Evolutionary conservation across 2,888 invertebrate species (phyloP), one percentile per base, ranked within the genome.

Genomic region (Timema cristinae): DNA sequence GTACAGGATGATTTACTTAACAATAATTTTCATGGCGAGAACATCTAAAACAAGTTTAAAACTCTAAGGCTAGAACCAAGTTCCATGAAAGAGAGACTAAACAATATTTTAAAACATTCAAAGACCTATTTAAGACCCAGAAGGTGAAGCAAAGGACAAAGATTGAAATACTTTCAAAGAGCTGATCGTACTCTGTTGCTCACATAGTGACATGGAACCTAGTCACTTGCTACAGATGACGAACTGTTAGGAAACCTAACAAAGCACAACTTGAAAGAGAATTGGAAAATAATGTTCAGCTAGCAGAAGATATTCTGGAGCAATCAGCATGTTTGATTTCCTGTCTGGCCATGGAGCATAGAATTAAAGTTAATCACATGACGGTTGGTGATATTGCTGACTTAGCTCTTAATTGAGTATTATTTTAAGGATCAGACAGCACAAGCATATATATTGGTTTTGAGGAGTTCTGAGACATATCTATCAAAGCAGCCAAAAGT

Each of bases 231-330:
- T 7, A 56, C 56, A 56, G 6, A 7, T n/a, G 13, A 56, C 6
- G 56, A 10, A 13, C 16, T 56, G 56, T 56, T 56, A 56, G 16
- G 56, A 56, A 56, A 56, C n/a, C 56, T 10, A 56, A 56, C 11
- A 56, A 56, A 56, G 56, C 56, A 13, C 56, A 56, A 56, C 56
- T 56, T 56, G 56, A 16, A 15, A 56, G 56, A 16, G 10, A 56
- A 10, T 56, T 56, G 56, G 6, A 56, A 56, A 56, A 56, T 6
- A 56, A 56, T 56, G 11, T 56, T 16, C 56, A 56, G 6, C 11
- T 6, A 56, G 56, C 56, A 7, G 56, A 56, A 56, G 56, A 56
- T 7, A 56, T 56, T 56, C 7, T 16, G 16, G n/a, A 56, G 10
- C 56, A 10, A 11, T 56, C 56, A 56, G 56, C 56, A 56, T 52